These are phyloP conservation scores for Sebastes jordani DNA, from an alignment of 2,797 vertebrate genomes.

Conservation along the genomic window DNA sequence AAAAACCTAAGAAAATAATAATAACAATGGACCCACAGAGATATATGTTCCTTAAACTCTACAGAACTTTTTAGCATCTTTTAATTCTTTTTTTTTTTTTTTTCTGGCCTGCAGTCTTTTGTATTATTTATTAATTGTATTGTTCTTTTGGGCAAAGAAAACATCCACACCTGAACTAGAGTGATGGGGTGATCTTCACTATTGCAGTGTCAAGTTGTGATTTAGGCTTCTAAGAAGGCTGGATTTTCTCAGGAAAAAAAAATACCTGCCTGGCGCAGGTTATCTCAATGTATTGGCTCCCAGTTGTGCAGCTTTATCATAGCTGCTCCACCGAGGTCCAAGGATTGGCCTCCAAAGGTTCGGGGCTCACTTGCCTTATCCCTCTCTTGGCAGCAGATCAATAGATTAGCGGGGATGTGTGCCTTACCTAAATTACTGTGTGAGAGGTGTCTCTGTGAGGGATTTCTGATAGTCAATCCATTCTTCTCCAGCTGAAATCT, in stretches of 20 bases:
- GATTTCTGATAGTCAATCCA: conserved; percentile 39
- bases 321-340: conserved; percentile 15
- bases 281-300: not conserved
- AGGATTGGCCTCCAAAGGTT: conserved; percentile 31
- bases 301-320: conserved; percentile 19
- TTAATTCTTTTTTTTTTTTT: not conserved
- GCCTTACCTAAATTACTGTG: conserved; percentile 31
- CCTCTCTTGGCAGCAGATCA: conserved; percentile 56
- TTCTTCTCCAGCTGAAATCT: conserved; percentile 27
- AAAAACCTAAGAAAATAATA: not conserved
- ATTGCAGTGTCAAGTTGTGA: not conserved
- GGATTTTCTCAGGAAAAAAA: not conserved
- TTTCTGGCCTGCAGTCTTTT: not conserved
- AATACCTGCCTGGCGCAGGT: not conserved
- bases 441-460: conserved; percentile 38
- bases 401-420: conserved; percentile 42
- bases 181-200: not conserved
- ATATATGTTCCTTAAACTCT: too few species aligned
- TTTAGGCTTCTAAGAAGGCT: not conserved
- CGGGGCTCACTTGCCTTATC: conserved; percentile 22
- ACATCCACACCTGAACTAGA: not conserved
- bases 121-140: not conserved
- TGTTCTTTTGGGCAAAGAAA: not conserved
- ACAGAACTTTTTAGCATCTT: too few species aligned
- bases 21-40: too few species aligned